These are phyloP conservation scores for Sitta europaea DNA, from an alignment of 2,113 vertebrate genomes.

Conservation along the genomic window DNA sequence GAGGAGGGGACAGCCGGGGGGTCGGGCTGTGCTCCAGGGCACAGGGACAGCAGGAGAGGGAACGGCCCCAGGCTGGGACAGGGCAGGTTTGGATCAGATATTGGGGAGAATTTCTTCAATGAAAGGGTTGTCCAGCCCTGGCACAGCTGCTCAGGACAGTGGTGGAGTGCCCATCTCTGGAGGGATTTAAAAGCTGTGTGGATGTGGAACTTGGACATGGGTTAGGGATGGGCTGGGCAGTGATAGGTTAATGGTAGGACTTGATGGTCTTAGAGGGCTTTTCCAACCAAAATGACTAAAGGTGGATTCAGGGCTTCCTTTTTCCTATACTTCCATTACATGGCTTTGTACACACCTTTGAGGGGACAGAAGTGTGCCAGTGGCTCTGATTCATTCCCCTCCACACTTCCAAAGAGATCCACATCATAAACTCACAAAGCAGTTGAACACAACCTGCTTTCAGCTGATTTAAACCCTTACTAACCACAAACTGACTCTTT, in stretches of 20 bases:
- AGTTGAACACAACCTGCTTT: background rate
- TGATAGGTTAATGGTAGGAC: too few relatives aligned
- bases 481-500: background rate
- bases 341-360: background rate
- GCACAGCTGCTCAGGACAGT: background rate
- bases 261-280: background rate
- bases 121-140: background rate
- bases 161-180: too few relatives aligned
- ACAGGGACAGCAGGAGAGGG: background rate
- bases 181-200: accelerated
- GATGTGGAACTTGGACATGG: accelerated
- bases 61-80: accelerated
- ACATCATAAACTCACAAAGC: accelerated
- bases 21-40: accelerated
- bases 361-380: background rate
- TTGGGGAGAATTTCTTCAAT: background rate
- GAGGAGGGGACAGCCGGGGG: accelerated
- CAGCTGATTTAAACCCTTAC: accelerated
- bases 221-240: too few relatives aligned
- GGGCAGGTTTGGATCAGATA: background rate
- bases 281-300: background rate
- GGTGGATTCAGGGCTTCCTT: background rate
- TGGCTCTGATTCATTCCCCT: background rate
- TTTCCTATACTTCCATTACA: accelerated
- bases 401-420: accelerated